phyloP scores from a whole-genome alignment of 2,797 vertebrate species.

The Prionace glauca region DNA sequence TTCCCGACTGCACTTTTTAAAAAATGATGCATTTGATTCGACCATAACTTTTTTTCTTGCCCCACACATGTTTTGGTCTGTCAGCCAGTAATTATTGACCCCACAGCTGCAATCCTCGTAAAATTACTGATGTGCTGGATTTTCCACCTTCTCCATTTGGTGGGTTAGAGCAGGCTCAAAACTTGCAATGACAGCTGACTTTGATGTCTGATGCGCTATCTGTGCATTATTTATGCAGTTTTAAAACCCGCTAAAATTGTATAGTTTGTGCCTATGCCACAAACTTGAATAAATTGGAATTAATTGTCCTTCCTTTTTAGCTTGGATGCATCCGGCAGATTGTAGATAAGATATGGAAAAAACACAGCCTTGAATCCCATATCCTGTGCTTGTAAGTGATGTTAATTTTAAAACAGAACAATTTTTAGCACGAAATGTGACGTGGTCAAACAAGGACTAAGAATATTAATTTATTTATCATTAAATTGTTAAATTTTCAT shows the following conservation, averaged over 20 bases:
- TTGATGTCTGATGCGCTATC: not conserved
- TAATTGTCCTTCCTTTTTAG: constrained; percentile 53
- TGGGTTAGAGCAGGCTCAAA: not conserved
- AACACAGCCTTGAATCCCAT: constrained; percentile 62
- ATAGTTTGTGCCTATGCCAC: not conserved
- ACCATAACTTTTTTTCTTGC: not conserved
- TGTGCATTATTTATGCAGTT: not conserved
- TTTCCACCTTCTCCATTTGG: not conserved
- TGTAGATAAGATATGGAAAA: constrained; percentile 79
- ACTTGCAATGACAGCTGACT: not conserved
- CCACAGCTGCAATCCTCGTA: not conserved
- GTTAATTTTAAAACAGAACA: not conserved
- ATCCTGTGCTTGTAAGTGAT: constrained; percentile 73
- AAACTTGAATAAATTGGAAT: not conserved
- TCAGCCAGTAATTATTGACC: not conserved
- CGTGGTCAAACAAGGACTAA: not conserved
- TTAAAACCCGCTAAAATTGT: not conserved
- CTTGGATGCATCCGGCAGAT: constrained; percentile 78
- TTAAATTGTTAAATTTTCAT: not conserved
- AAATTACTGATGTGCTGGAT: not conserved
- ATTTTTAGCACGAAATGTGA: not conserved
- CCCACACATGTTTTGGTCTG: not conserved
- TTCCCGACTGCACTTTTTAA: not conserved
- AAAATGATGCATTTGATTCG: not conserved
- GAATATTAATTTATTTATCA: not conserved